These are phyloP conservation scores for Trissoscelio sp. DNA, from an alignment of 2,888 invertebrate species.

Conservation along the genomic window DNA sequence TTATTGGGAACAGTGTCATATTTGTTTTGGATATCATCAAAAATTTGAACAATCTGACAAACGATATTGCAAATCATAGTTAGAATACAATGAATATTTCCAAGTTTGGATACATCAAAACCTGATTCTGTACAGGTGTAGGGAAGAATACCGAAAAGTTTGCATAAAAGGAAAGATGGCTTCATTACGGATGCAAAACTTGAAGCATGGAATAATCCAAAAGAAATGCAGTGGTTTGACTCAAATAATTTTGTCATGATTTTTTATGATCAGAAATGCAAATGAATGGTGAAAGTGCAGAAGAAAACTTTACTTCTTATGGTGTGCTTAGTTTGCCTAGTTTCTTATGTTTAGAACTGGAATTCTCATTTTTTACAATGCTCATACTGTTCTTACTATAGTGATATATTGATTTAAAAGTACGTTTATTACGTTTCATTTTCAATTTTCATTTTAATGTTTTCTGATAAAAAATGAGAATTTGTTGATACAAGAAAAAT, in stretches of 20 bases:
- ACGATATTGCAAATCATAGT: not conserved
- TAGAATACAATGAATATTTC: conserved; percentile 67
- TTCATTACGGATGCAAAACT: conserved; percentile 74
- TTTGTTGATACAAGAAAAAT: conserved; percentile 27
- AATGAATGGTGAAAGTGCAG: too few species aligned
- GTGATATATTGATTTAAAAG: too few species aligned
- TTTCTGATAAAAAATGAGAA: not conserved
- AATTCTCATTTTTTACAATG: too few species aligned
- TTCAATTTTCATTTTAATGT: too few species aligned
- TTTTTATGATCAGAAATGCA: not conserved
- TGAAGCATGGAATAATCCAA: conserved; percentile 75
- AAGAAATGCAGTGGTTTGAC: too few species aligned
- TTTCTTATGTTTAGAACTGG: too few species aligned
- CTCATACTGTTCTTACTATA: too few species aligned
- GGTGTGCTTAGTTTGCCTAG: too few species aligned
- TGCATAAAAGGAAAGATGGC: conserved; percentile 71
- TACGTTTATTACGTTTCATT: too few species aligned
- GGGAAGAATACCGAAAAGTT: conserved; percentile 73
- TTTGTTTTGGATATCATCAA: not conserved
- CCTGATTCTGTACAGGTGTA: conserved; percentile 64
- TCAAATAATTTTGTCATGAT: too few species aligned
- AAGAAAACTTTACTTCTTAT: too few species aligned
- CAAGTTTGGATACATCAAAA: conserved; percentile 67
- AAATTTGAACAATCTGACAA: not conserved
- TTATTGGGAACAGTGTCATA: conserved; percentile 38